Percentiles rank a stretch among this genome's conserved stretches.
These are phyloP conservation scores for Arctopsyche grandis DNA, from an alignment of 1,140 invertebrate species.

Conservation along the genomic window DNA sequence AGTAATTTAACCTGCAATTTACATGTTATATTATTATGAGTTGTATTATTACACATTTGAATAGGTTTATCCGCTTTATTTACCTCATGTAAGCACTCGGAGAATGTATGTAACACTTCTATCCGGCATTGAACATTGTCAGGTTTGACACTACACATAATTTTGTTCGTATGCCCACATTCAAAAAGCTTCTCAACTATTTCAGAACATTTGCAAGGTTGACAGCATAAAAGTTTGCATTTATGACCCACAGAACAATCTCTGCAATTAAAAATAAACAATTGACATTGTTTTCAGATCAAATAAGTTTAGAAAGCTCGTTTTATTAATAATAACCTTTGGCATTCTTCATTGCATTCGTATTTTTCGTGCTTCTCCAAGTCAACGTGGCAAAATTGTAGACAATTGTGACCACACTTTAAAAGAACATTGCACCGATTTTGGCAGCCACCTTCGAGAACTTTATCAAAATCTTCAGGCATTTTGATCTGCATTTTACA, in stretches of 20 bases:
- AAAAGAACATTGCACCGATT: constrained; percentile 60
- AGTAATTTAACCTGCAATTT: background rate
- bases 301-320: too few species aligned
- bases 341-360: constrained; percentile 61
- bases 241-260: constrained; percentile 63
- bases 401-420: constrained; percentile 68
- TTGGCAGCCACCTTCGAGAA: constrained; percentile 67
- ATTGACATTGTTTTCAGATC: too few species aligned
- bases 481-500: constrained; percentile 55
- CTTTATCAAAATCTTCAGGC: constrained; percentile 62
- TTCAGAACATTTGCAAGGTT: constrained; percentile 63
- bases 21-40: too few species aligned
- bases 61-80: too few species aligned
- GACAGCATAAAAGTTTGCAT: constrained; percentile 64
- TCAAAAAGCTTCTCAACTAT: constrained; percentile 59
- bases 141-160: constrained; percentile 61
- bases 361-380: constrained; percentile 62
- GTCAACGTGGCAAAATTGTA: constrained; percentile 65
- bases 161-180: constrained; percentile 62
- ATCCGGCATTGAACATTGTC: constrained; percentile 57
- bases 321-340: constrained; percentile 51
- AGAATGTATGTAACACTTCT: constrained; percentile 55
- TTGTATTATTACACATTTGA: too few species aligned
- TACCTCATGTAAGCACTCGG: background rate
- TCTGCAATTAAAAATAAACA: constrained; percentile 56